A percentile compares a stretch with the other conserved stretches of the same genome.
Conservation (phyloP, 2,797 vertebrate genomes). For the Pipistrellus kuhlii region DNA sequence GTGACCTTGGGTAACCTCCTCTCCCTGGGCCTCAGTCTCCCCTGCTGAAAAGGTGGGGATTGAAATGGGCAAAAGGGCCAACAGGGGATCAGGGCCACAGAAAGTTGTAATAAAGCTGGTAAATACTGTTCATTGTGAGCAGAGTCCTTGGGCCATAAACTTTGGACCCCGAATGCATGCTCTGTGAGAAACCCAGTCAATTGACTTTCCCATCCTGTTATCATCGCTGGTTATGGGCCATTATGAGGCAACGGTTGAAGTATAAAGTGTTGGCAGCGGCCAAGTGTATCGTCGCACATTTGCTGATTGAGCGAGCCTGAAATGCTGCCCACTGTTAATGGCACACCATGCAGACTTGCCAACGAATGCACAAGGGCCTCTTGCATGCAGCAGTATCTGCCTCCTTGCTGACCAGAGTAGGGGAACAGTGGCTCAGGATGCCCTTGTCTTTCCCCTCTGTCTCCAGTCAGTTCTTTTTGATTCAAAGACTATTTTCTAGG, state of each 20-base stretch:
- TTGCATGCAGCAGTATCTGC: background rate
- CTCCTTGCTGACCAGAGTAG: background rate
- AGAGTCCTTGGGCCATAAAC: background rate
- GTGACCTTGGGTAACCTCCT: background rate
- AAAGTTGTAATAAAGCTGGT: background rate
- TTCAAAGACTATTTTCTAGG: background rate
- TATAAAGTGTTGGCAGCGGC: constrained; percentile 34
- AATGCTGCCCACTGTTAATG: background rate
- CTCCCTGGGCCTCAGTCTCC: background rate
- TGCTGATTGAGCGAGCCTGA: background rate
- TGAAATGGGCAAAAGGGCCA: background rate
- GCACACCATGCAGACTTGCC: background rate
- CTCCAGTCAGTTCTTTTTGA: background rate
- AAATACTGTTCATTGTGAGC: background rate
- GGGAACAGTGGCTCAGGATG: background rate
- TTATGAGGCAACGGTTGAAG: constrained; percentile 46
- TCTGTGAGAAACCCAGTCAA: background rate
- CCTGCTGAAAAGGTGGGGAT: background rate
- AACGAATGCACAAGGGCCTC: background rate
- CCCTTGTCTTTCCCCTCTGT: background rate
- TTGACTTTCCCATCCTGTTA: constrained; percentile 48
- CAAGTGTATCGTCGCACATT: constrained; percentile 37
- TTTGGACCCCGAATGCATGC: background rate
- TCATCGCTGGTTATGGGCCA: background rate
- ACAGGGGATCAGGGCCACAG: background rate